Conservation (phyloP, 2,797 vertebrate genomes). For the Sebastes nivosus region DNA sequence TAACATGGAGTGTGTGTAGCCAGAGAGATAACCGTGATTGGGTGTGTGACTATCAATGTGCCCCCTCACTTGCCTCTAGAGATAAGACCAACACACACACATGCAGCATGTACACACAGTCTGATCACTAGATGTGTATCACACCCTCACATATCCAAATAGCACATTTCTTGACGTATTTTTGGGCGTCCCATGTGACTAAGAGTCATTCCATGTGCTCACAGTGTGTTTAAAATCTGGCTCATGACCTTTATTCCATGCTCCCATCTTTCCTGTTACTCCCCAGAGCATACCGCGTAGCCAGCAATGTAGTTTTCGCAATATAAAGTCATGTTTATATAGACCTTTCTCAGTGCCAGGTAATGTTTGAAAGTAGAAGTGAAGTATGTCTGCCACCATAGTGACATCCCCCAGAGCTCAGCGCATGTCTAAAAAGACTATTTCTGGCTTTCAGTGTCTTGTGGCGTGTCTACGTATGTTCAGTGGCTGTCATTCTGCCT, state of each 20-base stretch:
- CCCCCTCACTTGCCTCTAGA: slow-evolving; percentile 19
- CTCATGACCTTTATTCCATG: not conserved
- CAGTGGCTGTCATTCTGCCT: slow-evolving; percentile 36
- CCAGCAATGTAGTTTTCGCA: not conserved
- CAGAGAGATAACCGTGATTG: slow-evolving; percentile 42
- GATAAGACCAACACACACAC: slow-evolving; percentile 46
- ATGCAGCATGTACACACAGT: not conserved
- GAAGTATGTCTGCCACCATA: not conserved
- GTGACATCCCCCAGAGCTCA: not conserved
- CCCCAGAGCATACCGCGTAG: not conserved
- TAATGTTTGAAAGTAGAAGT: not conserved
- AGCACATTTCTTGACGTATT: not conserved
- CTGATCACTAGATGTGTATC: slow-evolving; percentile 6
- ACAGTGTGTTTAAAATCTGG: not conserved
- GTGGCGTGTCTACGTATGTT: slow-evolving; percentile 11
- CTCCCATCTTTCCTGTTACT: not conserved
- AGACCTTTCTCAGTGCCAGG: not conserved
- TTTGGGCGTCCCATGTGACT: not conserved
- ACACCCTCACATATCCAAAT: not conserved
- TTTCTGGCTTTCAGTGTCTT: slow-evolving; percentile 24
- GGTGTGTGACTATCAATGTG: slow-evolving; percentile 41
- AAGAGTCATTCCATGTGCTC: not conserved
- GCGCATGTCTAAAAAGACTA: slow-evolving; percentile 3
- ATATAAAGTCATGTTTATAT: not conserved
- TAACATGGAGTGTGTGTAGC: slow-evolving; percentile 1